Evolutionary conservation across 92 coral and sea anemone genomes (phyloP).

Genomic region (Montipora capitata): DNA sequence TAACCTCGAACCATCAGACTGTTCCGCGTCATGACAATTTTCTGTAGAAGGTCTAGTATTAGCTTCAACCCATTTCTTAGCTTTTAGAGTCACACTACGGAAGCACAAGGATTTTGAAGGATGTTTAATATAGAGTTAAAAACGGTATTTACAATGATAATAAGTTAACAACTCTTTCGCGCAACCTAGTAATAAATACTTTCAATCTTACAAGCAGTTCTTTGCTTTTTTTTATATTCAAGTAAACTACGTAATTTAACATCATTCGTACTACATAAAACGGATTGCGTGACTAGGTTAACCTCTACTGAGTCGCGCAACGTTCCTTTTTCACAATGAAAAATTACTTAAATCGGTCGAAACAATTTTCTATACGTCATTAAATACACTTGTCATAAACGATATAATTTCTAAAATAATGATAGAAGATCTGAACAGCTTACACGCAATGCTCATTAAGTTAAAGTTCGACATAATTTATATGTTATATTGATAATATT

Average conservation of each 20-base stretch:
- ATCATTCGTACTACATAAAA: background rate
- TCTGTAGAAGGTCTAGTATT: too few species aligned
- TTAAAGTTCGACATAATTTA: too few species aligned
- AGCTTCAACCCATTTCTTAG: too few species aligned
- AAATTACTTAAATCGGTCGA: background rate
- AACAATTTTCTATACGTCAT: background rate
- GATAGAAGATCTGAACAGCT: background rate
- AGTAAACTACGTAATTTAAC: background rate
- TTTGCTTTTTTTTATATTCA: background rate
- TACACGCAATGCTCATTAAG: background rate
- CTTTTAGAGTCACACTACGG: too few species aligned
- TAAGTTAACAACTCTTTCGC: conserved; percentile 46
- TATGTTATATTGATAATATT: too few species aligned
- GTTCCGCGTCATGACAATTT: too few species aligned
- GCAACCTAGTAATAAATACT: conserved; percentile 53
- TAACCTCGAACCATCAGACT: too few species aligned
- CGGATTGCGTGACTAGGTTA: background rate
- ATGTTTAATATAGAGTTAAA: conserved; percentile 32
- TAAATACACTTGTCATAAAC: conserved; percentile 25
- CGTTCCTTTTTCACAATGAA: background rate
- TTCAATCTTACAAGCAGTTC: conserved; percentile 27
- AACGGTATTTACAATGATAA: conserved; percentile 58
- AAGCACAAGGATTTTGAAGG: too few species aligned
- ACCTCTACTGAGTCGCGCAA: background rate
- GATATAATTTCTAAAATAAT: conserved; percentile 10